These are phyloP conservation scores for Karalla daura DNA, from an alignment of 2,797 vertebrate species.

Conservation along the genomic window DNA sequence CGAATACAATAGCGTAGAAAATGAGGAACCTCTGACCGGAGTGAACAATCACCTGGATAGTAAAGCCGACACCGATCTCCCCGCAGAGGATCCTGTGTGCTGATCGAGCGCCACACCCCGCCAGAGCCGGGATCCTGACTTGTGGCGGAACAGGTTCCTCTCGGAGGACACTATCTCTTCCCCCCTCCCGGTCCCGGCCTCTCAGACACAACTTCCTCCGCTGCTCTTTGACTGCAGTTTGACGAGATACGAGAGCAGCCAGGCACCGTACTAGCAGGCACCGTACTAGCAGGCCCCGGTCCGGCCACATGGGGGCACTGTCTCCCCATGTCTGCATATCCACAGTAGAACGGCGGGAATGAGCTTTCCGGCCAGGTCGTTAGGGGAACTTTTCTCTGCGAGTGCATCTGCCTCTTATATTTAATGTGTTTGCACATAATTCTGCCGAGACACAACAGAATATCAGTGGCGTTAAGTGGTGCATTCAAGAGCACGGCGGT, in stretches of 20 bases:
- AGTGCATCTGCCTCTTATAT: background rate
- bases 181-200: background rate
- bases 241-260: background rate
- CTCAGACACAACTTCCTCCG: background rate
- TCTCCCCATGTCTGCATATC: background rate
- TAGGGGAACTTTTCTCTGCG: background rate
- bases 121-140: background rate
- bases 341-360: background rate
- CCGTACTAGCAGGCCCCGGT: background rate
- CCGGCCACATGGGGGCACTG: constrained; percentile 62
- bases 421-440: background rate
- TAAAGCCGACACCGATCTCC: background rate
- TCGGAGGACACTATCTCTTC: background rate
- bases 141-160: constrained; percentile 35
- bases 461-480: background rate
- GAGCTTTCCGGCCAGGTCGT: background rate
- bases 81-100: background rate
- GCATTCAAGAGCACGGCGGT: background rate
- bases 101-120: constrained; percentile 16
- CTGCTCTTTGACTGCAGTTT: background rate
- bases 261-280: background rate
- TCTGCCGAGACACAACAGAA: background rate
- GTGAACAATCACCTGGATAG: background rate
- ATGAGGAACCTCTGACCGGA: background rate
- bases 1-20: too few species aligned